Conservation (phyloP, 2,113 vertebrate genomes). For the Eulemur macaco region DNA sequence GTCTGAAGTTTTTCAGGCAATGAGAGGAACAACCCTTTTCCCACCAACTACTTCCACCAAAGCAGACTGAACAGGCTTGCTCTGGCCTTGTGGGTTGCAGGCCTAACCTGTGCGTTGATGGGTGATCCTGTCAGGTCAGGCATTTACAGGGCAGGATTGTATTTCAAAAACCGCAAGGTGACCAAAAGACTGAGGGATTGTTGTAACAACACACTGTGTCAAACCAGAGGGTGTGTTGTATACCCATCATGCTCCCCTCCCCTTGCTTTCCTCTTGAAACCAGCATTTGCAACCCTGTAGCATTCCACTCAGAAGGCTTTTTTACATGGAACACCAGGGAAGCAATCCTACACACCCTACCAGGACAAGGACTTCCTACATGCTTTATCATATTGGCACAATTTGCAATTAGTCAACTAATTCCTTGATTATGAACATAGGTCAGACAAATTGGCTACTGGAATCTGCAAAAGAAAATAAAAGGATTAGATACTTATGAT, state of each 20-base stretch:
- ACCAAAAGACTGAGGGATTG: accelerated
- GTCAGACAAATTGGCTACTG: not conserved
- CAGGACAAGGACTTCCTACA: not conserved
- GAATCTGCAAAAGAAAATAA: not conserved
- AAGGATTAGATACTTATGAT: not conserved
- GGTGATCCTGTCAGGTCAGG: not conserved
- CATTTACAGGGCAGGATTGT: too few species aligned
- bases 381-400: not conserved
- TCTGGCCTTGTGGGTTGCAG: not conserved
- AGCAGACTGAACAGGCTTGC: not conserved
- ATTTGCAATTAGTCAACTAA: not conserved
- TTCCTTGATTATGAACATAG: not conserved
- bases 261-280: not conserved
- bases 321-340: not conserved
- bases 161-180: not conserved
- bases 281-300: not conserved
- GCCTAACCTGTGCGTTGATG: not conserved
- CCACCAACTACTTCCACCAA: not conserved
- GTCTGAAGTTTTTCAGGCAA: not conserved
- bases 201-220: not conserved
- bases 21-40: not conserved
- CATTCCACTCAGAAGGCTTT: not conserved
- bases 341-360: not conserved
- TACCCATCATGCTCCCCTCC: not conserved
- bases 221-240: not conserved